phyloP scores from a whole-genome alignment of 2,888 invertebrate genomes.

The Papilio demoleus region DNA sequence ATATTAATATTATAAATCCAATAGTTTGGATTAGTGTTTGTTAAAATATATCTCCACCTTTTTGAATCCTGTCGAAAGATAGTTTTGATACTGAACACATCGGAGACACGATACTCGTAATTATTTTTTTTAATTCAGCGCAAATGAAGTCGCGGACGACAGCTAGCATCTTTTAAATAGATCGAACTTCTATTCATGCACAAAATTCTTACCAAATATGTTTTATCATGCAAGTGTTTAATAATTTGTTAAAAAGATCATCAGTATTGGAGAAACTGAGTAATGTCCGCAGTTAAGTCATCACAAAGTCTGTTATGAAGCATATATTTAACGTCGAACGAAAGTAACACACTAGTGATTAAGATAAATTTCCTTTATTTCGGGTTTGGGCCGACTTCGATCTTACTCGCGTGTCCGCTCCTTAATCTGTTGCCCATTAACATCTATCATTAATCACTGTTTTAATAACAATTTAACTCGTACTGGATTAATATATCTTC shows the following conservation, averaged over 20 bases:
- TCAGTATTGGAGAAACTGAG: conserved; percentile 9
- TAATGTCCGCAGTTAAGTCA: conserved; percentile 30
- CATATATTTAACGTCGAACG: conserved; percentile 23
- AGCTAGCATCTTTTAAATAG: no score
- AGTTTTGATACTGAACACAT: no score
- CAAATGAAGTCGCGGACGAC: no score
- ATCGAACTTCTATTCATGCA: not conserved
- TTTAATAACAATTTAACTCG: conserved; percentile 84
- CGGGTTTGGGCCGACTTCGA: conserved; percentile 72
- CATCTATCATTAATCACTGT: conserved; percentile 80
- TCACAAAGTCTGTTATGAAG: conserved; percentile 29
- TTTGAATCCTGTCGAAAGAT: no score
- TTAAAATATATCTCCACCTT: no score
- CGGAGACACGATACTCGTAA: no score
- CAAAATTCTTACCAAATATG: not conserved
- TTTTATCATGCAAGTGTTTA: not conserved
- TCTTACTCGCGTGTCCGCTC: conserved; percentile 73
- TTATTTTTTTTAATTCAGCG: no score
- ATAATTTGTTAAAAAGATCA: not conserved
- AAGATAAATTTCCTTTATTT: conserved; percentile 77
- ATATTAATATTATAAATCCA: no score
- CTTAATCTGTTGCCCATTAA: conserved; percentile 81
- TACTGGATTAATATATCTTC: conserved; percentile 83
- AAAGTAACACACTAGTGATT: conserved; percentile 68
- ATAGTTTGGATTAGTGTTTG: no score